A percentile compares a stretch with the other conserved stretches of the same genome.
phyloP scores from a whole-genome alignment of 2,113 vertebrate genomes.

The Toxostoma redivivum region DNA sequence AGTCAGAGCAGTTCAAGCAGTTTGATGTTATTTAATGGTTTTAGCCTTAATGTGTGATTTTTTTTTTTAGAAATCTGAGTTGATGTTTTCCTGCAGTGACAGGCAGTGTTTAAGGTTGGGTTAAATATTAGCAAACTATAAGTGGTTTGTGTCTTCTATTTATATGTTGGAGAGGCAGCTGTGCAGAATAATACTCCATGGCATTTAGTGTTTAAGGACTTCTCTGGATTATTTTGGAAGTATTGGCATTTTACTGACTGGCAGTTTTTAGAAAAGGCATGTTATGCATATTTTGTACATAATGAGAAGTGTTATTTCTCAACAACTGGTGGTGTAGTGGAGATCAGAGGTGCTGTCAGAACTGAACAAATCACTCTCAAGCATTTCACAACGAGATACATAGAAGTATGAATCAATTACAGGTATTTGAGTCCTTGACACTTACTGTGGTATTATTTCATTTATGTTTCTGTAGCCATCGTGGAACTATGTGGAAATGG shows the following conservation, averaged over 20 bases:
- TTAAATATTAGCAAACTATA: neutral
- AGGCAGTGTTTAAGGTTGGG: neutral
- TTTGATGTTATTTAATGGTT: neutral
- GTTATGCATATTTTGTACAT: neutral
- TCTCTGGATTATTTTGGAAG: neutral
- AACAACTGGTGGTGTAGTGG: neutral
- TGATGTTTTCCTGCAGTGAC: neutral
- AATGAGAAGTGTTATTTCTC: neutral
- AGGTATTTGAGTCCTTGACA: neutral
- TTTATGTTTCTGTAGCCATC: constrained; percentile 12
- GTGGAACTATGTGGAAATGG: constrained; percentile 84
- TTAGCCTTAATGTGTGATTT: neutral
- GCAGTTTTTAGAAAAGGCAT: neutral
- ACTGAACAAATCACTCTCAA: neutral
- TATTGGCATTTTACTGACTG: neutral
- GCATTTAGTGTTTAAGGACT: neutral
- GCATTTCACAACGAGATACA: neutral
- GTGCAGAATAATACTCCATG: neutral
- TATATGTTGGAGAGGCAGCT: neutral
- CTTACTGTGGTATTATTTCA: neutral
- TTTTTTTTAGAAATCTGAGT: neutral
- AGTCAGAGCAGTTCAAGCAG: neutral
- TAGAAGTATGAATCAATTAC: neutral
- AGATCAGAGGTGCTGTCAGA: neutral
- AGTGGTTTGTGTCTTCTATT: neutral